Base-by-base conservation (phyloP, 2,797 vertebrate genomes). In the Phrynocephalus forsythii region DNA sequence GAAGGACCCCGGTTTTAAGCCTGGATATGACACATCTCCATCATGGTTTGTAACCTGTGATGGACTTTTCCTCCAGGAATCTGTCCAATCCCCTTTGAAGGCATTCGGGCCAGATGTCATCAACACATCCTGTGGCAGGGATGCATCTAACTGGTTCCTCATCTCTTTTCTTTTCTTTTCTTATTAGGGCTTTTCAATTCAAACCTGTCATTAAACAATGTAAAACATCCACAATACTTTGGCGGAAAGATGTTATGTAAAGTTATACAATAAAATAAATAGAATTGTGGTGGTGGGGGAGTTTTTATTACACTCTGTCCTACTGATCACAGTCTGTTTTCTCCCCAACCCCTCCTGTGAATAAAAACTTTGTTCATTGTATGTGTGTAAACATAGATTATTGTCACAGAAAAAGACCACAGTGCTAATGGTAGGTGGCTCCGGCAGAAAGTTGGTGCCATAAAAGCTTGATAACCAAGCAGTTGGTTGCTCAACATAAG, bases 401-500 rank as follows among this genome's bases (percentile, higher is more conserved):
- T 56, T 88, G 5, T 81, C 68, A 48, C 63, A 82, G 60, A 30
- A 77, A 82, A 87, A 82, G 15, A 52, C 48, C 63, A 82, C 24
- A 68, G 15, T 87, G 48, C 44, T 52, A 82, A 50, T 82, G 80
- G 44, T 82, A 63, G 20, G 50, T 52, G 68, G 44, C 56, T 84
- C 3, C 66, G 24, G 83, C 28, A 67, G 44, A 76, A 48, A 76
- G 30, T 68, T 87, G 90, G 77, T 33, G 90, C 63, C 71, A 24
- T 82, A 91, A 91, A 92, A 91, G 83, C 84, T 84, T 83, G 84
- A 89, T 44, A 83, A 72, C 78, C 85, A 82, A 38, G 91, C 84
- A 89, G 90, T 91, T 89, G 92, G 79, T 33, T 90, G 92, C 92
- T 90, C 89, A 83, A 69, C 94, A 87, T 82, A 92, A 91, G 85